Base-by-base conservation (phyloP, 2,888 invertebrate species). In the Erebia epiphron region DNA sequence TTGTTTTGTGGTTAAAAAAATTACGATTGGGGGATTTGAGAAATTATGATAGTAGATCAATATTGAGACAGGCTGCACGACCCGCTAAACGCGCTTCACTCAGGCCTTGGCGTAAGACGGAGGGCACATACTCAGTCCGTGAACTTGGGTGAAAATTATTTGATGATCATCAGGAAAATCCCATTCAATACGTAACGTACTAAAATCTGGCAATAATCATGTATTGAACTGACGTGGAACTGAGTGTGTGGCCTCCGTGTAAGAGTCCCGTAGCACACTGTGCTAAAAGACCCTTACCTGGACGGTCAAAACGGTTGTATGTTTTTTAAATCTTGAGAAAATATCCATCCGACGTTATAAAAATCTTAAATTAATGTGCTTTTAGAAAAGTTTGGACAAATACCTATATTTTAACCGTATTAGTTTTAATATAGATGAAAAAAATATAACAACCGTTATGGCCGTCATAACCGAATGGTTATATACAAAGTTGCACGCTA, bases 401-500 rank as follows among this genome's bases (percentile, higher is more conserved):
- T 26, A 26, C 21, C n/a, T 21, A 21, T 43, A 46, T 11, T 13
- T 50, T 14, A n/a, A n/a, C 1, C 13, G n/a, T 4, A 14, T 5
- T 50, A 50, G 14, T 50, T 50, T 7, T 16, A 2, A 52, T 18
- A 3, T 1, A 14, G 21, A 58, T 13, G 7, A 35, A 60, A 43
- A n/a, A 54, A n/a, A 21, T 26, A 4, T 3, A 8, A 21, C 71
- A 70, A 68, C 70, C 68, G 57, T 62, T 66, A 65, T 56, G 70
- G 70, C 67, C 65, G 60, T 52, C 54, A 41, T 21, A 21, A 63
- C 41, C 21, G 56, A 21, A 18, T 5, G 56, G 43, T 64, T 70
- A 78, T 86, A 35, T 90, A 89, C 83, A 73, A 70, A 81, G 81
- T 84, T 83, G 87, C 86, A 83, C 79, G 83, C 86, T 87, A 86